Conservation (phyloP, 2,113 vertebrate species). For the Psophia crepitans region DNA sequence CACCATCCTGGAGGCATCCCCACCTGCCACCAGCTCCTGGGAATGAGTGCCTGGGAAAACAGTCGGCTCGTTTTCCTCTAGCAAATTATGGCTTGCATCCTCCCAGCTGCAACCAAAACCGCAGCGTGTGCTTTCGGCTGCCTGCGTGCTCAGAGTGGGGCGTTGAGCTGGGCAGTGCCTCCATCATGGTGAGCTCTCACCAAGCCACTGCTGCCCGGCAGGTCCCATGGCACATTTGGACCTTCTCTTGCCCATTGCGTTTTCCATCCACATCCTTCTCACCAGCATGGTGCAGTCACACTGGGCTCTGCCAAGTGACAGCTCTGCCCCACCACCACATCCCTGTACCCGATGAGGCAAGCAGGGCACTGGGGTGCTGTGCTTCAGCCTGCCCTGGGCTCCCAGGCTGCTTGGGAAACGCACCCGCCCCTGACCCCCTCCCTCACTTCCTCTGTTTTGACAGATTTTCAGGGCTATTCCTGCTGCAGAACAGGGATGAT, state of each 20-base stretch:
- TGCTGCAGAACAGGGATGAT: not conserved
- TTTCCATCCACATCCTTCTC: not conserved
- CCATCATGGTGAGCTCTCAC: accelerated
- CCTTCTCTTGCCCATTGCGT: not conserved
- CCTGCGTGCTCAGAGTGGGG: not conserved
- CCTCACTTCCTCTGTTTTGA: not conserved
- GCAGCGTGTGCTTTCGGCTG: accelerated
- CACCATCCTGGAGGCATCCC: accelerated
- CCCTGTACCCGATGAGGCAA: accelerated
- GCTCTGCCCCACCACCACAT: accelerated
- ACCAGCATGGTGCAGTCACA: accelerated
- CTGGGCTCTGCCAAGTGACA: not conserved
- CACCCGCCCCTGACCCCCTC: not conserved
- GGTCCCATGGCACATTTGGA: accelerated
- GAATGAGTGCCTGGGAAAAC: not conserved
- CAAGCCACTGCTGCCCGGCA: accelerated
- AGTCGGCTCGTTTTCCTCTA: not conserved
- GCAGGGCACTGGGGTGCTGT: not conserved
- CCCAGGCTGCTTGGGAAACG: not conserved
- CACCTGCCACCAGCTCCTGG: not conserved
- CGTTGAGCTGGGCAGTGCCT: not conserved
- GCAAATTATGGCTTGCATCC: not conserved
- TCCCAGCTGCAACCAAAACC: not conserved
- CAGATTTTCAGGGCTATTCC: not conserved
- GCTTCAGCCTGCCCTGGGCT: not conserved